phyloP scores from a whole-genome alignment of 2,888 invertebrate genomes.

The Arge pagana region DNA sequence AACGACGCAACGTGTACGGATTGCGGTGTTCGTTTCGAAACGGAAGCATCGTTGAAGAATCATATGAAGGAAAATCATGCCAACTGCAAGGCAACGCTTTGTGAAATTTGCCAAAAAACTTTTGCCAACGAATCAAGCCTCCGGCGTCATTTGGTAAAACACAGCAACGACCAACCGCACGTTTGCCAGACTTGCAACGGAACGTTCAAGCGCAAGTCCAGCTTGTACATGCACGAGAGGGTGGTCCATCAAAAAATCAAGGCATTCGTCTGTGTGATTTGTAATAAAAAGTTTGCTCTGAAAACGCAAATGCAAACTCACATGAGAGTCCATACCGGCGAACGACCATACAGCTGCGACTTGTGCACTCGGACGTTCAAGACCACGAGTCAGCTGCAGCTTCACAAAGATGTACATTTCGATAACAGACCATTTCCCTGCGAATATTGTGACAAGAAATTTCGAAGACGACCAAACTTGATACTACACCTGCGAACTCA shows the following conservation, averaged over 20 bases:
- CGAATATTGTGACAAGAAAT: slow-evolving; percentile 28
- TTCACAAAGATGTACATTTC: slow-evolving; percentile 31
- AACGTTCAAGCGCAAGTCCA: slow-evolving; percentile 30
- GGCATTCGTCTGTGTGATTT: slow-evolving; percentile 31
- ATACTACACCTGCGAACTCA: slow-evolving; percentile 32
- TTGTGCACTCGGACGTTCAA: slow-evolving; percentile 34
- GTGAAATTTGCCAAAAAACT: slow-evolving; percentile 36
- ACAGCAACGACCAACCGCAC: slow-evolving; percentile 31
- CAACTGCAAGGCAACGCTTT: slow-evolving; percentile 18
- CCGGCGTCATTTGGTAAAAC: slow-evolving; percentile 33
- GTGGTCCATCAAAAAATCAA: slow-evolving; percentile 26
- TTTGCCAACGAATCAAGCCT: slow-evolving; percentile 35
- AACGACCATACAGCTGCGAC: slow-evolving; percentile 35
- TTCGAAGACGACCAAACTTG: slow-evolving; percentile 12
- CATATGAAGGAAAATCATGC: slow-evolving; percentile 6
- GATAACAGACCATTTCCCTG: slow-evolving; percentile 33
- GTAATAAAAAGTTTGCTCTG: slow-evolving; percentile 39
- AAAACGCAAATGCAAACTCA: slow-evolving; percentile 37
- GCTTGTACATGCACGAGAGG: slow-evolving; percentile 32
- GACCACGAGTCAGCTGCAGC: slow-evolving; percentile 32
- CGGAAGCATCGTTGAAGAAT: slow-evolving; percentile 16
- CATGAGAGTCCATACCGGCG: slow-evolving; percentile 35
- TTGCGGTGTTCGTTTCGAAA: slow-evolving; percentile 1
- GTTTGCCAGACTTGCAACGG: slow-evolving; percentile 30
- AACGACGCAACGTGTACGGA: background rate